Conservation (phyloP, 2,888 invertebrate species). For the Apomyelois bistriatella region DNA sequence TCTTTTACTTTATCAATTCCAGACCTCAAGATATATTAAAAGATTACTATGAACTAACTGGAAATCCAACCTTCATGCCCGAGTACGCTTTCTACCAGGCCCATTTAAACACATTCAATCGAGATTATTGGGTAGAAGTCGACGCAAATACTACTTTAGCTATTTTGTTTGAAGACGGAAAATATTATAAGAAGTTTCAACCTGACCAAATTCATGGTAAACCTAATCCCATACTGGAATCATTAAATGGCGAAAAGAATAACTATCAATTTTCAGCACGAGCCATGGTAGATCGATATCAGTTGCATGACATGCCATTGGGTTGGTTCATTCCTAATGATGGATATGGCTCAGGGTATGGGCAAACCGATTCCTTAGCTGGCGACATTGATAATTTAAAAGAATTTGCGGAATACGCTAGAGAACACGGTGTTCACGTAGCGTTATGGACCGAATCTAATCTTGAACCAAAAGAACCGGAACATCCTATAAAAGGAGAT, state of each 20-base stretch:
- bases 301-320: constrained; percentile 59
- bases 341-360: constrained; percentile 69
- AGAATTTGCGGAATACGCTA: constrained; percentile 54
- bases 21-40: constrained; percentile 50
- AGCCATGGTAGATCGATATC: constrained; percentile 68
- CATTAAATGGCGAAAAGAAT: constrained; percentile 65
- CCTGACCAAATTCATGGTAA: constrained; percentile 53
- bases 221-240: constrained; percentile 55
- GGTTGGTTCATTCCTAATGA: constrained; percentile 74
- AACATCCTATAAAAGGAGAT: constrained; percentile 65
- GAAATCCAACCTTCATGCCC: constrained; percentile 60
- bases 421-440: constrained; percentile 55
- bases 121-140: constrained; percentile 70
- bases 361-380: constrained; percentile 60
- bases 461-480: constrained; percentile 56
- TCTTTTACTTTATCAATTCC: constrained; percentile 59
- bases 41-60: constrained; percentile 69
- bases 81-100: constrained; percentile 68
- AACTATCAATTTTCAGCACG: constrained; percentile 73
- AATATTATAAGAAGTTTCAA: constrained; percentile 60
- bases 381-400: constrained; percentile 65
- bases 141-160: constrained; percentile 38
- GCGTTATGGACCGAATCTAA: constrained; percentile 70
- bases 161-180: constrained; percentile 62
- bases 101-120: constrained; percentile 67